These are phyloP conservation scores for Eidolon helvum DNA, from an alignment of 2,113 vertebrate species.

Conservation along the genomic window DNA sequence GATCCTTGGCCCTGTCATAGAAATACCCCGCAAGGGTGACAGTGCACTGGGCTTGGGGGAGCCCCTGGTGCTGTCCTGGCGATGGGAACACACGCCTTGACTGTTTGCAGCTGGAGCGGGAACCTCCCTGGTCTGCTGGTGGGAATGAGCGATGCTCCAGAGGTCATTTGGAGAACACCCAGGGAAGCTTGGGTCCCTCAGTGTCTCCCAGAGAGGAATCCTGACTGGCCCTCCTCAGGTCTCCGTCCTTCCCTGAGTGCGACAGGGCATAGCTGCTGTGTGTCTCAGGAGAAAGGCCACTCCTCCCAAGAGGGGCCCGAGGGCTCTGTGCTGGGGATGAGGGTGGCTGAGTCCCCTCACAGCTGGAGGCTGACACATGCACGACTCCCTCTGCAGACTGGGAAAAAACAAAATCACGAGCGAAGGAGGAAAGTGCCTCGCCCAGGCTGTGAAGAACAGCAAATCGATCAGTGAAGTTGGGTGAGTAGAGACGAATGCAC, in stretches of 20 bases:
- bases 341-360: neutral
- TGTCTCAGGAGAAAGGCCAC: neutral
- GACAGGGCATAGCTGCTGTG: neutral
- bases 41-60: neutral
- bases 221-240: neutral
- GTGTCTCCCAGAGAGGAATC: neutral
- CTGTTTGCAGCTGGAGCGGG: neutral
- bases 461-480: slow-evolving; percentile 91
- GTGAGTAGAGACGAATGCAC: slow-evolving; percentile 78
- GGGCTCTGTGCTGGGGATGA: neutral
- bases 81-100: neutral
- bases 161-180: neutral
- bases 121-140: neutral
- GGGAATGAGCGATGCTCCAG: neutral
- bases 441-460: slow-evolving; percentile 90
- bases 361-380: neutral
- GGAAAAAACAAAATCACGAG: slow-evolving; percentile 93
- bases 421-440: slow-evolving; percentile 89
- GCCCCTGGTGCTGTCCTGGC: neutral
- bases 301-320: neutral
- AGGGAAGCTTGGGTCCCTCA: neutral
- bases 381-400: slow-evolving; percentile 83
- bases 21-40: neutral
- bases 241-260: neutral
- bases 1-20: neutral